Evolutionary conservation across 2,113 vertebrate species (phyloP).

Genomic region (Panthera leo): DNA sequence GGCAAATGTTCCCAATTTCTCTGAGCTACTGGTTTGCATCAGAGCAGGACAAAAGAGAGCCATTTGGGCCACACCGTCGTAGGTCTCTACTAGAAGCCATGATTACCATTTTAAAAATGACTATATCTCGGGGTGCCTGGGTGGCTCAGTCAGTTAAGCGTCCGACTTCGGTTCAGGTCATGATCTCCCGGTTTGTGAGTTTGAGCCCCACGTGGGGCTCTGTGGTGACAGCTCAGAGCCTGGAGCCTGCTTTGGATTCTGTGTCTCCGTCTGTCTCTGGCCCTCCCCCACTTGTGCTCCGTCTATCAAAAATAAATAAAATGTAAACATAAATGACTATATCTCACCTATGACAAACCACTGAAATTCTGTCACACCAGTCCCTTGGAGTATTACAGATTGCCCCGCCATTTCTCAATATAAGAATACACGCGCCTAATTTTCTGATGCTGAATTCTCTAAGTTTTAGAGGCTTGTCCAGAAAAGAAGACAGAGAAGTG

Average conservation of each 20-base stretch:
- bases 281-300: too few relatives aligned
- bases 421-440: neutral
- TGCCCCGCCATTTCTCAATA: neutral
- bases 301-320: too few relatives aligned
- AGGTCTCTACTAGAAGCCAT: neutral
- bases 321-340: neutral
- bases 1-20: neutral
- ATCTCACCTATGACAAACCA: neutral
- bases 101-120: neutral
- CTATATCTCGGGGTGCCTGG: neutral
- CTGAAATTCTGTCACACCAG: neutral
- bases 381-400: neutral
- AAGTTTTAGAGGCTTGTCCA: neutral
- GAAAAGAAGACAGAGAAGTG: neutral
- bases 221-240: too few relatives aligned
- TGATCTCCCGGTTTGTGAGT: too few relatives aligned
- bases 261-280: too few relatives aligned
- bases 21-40: constrained; percentile 3
- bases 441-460: neutral
- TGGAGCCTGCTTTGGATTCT: too few relatives aligned
- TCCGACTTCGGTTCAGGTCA: too few relatives aligned
- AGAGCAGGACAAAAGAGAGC: neutral
- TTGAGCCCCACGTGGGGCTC: too few relatives aligned
- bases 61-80: neutral
- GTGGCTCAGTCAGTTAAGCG: too few relatives aligned